A percentile compares a stretch with the other conserved stretches of the same genome.
phyloP scores from a whole-genome alignment of 2,888 invertebrate species.

The Saturnia pavonia region DNA sequence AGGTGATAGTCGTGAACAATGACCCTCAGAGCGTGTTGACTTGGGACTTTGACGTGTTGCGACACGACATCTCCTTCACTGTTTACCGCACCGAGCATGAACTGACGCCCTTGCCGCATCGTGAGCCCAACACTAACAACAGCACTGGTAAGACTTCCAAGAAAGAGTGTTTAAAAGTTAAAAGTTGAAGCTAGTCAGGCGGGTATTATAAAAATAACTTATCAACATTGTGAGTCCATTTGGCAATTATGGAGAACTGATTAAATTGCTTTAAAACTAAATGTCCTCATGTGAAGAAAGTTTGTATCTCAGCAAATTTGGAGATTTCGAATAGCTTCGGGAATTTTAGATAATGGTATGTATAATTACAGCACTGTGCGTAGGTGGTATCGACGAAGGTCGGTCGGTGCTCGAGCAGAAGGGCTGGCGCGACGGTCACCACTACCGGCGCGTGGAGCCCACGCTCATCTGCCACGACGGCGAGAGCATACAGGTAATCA shows the following conservation, averaged over 20 bases:
- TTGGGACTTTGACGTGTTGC: slow-evolving; percentile 97
- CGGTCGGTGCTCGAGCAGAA: slow-evolving; percentile 84
- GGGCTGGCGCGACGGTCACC: slow-evolving; percentile 88
- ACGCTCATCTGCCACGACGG: slow-evolving; percentile 94
- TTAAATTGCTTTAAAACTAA: too few species aligned
- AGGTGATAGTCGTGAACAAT: slow-evolving; percentile 88
- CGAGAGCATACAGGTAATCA: slow-evolving; percentile 93
- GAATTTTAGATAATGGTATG: not conserved
- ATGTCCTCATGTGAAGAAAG: too few species aligned
- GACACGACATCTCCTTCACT: slow-evolving; percentile 93
- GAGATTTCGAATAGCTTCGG: not conserved
- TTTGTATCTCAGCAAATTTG: too few species aligned
- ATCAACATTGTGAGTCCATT: too few species aligned
- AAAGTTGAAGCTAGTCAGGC: too few species aligned
- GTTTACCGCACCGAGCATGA: slow-evolving; percentile 79
- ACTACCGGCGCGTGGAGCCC: slow-evolving; percentile 90
- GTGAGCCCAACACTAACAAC: slow-evolving; percentile 27
- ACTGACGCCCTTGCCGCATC: slow-evolving; percentile 39
- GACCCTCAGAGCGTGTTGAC: slow-evolving; percentile 95
- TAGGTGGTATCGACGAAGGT: slow-evolving; percentile 63
- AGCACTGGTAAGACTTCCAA: slow-evolving; percentile 42
- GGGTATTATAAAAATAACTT: too few species aligned
- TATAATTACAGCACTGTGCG: slow-evolving; percentile 55
- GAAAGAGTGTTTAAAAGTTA: too few species aligned
- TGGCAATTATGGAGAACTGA: too few species aligned